Evolutionary conservation across 2,797 vertebrate species (phyloP).

Genomic region (Brotula barbata): DNA sequence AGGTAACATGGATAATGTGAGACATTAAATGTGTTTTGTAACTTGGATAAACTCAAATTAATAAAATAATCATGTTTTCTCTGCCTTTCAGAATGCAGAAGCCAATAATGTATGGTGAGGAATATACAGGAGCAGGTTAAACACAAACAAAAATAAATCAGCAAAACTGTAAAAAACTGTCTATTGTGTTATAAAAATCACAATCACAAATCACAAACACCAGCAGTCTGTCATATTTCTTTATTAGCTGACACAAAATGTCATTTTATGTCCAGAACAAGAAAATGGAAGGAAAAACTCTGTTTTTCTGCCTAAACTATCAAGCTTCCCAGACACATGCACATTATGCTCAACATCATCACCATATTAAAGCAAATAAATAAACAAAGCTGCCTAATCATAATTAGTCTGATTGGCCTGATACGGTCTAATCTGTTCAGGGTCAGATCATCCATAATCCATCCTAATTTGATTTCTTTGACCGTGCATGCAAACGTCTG

Average conservation of each 20-base stretch:
- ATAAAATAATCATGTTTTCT: no score
- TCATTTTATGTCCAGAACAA: no score
- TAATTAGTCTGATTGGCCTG: slow-evolving; percentile 47
- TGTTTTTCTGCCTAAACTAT: background rate
- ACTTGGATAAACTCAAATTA: no score
- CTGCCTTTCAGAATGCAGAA: no score
- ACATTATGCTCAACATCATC: slow-evolving; percentile 26
- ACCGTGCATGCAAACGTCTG: slow-evolving; percentile 24
- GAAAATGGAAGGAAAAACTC: background rate
- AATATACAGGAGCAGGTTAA: no score
- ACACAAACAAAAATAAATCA: no score
- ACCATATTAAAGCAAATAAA: slow-evolving; percentile 28
- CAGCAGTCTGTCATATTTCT: slow-evolving; percentile 14
- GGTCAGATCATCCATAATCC: slow-evolving; percentile 25
- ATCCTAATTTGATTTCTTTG: slow-evolving; percentile 19
- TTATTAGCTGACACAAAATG: slow-evolving; percentile 55
- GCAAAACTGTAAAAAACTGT: no score
- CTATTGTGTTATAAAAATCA: no score
- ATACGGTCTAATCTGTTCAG: slow-evolving; percentile 32
- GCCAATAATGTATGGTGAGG: no score
- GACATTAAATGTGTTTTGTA: no score
- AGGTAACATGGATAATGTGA: no score
- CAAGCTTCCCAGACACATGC: background rate
- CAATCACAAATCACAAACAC: slow-evolving; percentile 23
- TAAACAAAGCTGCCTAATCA: slow-evolving; percentile 30